Evolutionary conservation across 2,113 vertebrate genomes (phyloP), one percentile per base, ranked within the genome.

Genomic region (Bubo scandiacus): DNA sequence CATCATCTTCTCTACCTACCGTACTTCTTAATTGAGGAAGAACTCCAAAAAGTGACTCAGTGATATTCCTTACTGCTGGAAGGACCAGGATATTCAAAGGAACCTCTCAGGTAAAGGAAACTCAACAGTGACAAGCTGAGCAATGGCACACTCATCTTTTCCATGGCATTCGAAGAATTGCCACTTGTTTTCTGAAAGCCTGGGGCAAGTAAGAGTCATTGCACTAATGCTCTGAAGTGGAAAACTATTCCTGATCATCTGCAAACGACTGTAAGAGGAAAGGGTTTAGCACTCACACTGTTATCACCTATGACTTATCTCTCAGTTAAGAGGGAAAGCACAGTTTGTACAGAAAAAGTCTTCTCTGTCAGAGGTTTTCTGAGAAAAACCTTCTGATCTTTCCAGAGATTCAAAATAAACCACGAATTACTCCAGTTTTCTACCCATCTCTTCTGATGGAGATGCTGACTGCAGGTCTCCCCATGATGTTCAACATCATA

Each of bases 71-170:
- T 8, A 14, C 61, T 72, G n/a, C 79, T 59, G 62, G 32, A 26
- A 77, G 62, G 26, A 42, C 3, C 32, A 29, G 59, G 36, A 29
- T 2, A 18, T 8, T 15, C 55, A 26, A 71, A 42, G 70, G 42
- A 90, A 15, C 20, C 38, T n/a, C 16, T 14, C 10, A 16, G 52
- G 34, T 9, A 29, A 51, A 59, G 29, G 70, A 54, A 68, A 40
- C 4, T 17, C 47, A 36, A 34, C 8, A n/a, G 49, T 2, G 3
- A 49, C 29, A n/a, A 55, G 74, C 11, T 32, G 20, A 87, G 81
- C 65, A 30, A 8, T 1, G 21, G 20, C 7, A 5, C 15, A 42
- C 8, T 0, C 1, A 14, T 0, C 2, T 22, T 26, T n/a, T 7
- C 42, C 61, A n/a, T 1, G 8, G 45, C 34, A 32, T 4, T 30